Base-by-base conservation (phyloP, 2,797 vertebrate genomes). In the Heterohyrax brucei region DNA sequence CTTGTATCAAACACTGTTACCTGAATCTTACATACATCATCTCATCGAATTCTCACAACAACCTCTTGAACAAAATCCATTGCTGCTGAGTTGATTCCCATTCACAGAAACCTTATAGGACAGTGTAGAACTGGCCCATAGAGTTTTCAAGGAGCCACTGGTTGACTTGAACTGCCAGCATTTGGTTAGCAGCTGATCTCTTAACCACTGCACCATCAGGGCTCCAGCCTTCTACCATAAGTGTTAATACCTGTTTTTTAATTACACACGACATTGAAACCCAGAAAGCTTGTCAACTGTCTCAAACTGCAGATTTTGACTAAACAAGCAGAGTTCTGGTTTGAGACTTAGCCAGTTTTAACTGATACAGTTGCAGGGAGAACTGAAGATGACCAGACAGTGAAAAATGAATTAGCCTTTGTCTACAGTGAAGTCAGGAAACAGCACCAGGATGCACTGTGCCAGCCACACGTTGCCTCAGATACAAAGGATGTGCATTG, bases 191-290 rank as follows among this genome's bases (percentile, higher is more conserved):
- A 56, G 13, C 53, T 16, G 13, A 56, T 56, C 53, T 56, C 53
- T 56, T 56, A 56, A 56, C 53, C 53, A 56, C 10, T 56, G 53
- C 13, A 16, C 53, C 53, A 56, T 16, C 53, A 56, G 53, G 53
- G 53, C 13, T 56, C 53, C 13, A 56, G 18, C 53, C 53, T 64
- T 89, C 44, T 48, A n/a, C 92, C 22, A 73, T 4, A 14, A 12
- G 22, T n/a, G 91, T 53, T 53, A 28, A 46, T 75, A 5, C 33
- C 7, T 72, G 13, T 33, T 50, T 75, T 87, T 92, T 56, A 77
- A 19, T 93, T 87, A 53, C 72, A 92, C 92, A 81, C n/a, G 18
- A 87, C 83, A 81, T 46, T 56, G 59, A 84, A 59, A 61, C 16
- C 48, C 13, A 89, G 33, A 13, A 80, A 91, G 1, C 75, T 76